These are phyloP conservation scores for Pristionchus japonicus DNA, from an alignment of 2,888 invertebrate genomes.

Conservation along the genomic window DNA sequence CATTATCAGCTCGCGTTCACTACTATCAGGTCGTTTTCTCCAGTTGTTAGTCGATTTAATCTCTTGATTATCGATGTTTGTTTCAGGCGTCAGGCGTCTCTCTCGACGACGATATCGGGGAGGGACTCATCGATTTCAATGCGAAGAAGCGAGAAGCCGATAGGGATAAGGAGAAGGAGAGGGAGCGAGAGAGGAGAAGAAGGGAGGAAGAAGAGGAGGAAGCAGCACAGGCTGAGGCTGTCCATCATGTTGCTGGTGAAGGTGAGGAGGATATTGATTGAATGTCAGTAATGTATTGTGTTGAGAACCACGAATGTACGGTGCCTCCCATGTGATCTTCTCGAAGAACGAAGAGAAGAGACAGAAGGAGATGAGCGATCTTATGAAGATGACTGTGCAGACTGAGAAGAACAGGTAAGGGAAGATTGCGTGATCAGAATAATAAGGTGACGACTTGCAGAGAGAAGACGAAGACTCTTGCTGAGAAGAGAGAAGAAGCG, in stretches of 20 bases:
- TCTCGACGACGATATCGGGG: conserved; percentile 29
- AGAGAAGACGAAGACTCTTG: conserved; percentile 29
- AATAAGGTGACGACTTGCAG: not conserved
- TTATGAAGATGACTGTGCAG: conserved; percentile 38
- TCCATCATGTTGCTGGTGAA: conserved; percentile 38
- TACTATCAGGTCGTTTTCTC: not conserved
- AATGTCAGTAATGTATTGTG: not conserved
- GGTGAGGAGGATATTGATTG: not conserved
- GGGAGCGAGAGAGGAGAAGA: not conserved
- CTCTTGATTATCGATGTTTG: not conserved
- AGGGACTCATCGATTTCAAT: conserved; percentile 41
- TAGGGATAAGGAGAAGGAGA: conserved; percentile 2
- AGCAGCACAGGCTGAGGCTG: not conserved
- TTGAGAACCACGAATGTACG: conserved; percentile 46
- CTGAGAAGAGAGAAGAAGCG: conserved; percentile 44
- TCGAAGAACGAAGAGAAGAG: conserved; percentile 43
- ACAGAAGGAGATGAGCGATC: conserved; percentile 42
- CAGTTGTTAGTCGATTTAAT: not conserved
- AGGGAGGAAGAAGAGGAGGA: conserved; percentile 22
- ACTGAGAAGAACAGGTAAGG: conserved; percentile 36
- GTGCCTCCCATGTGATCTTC: conserved; percentile 47
- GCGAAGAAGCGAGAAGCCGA: conserved; percentile 29
- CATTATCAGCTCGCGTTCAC: not conserved
- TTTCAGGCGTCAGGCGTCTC: not conserved
- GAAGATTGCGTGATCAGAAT: too few species aligned